Base-by-base conservation (phyloP, 2,113 vertebrate species). In the Platichthys flesus region DNA sequence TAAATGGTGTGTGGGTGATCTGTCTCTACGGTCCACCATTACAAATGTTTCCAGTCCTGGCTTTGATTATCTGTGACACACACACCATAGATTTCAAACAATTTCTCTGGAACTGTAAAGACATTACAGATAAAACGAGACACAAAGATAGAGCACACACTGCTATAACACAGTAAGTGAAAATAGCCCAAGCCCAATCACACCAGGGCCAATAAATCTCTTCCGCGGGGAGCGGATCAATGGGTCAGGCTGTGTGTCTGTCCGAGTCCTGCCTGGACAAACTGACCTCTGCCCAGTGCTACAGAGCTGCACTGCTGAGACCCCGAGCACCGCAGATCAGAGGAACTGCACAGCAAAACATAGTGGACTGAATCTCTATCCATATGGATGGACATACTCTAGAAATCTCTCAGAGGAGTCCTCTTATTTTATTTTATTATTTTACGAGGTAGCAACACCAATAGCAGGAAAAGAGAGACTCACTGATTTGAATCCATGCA, bases 181-280 rank as follows among this genome's bases (percentile, higher is more conserved):
- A 61, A 71, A 78, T 13, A 61, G 49, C 23, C 16, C 14, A 54
- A 71, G 65, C 47, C 45, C 57, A 67, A 74, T 83, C 56, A 49
- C 72, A 72, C 58, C 65, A 47, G 63, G 67, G 71, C 45, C 62
- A 76, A 84, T 84, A 85, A 88, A 88, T 86, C 37, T 84, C 68
- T 52, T 77, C 54, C 49, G 51, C 40, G 78, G 55, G 54, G 72
- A 74, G 24, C 23, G 47, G 70, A 85, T 92, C 86, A 56, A 88
- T 93, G 79, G 49, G 73, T 86, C 69, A 71, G 60, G 67, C 21
- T 51, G 62, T 59, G 67, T 35, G 3, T 52, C 57, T 62, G 21
- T 56, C 45, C 16, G 9, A 55, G 70, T 67, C 37, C 26, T 57
- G 71, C 21, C 26, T 82, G 51, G 18, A 13, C 31, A 58, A 56